Evolutionary conservation across 2,797 vertebrate genomes (phyloP).

Genomic region (Megaceryle alcyon): DNA sequence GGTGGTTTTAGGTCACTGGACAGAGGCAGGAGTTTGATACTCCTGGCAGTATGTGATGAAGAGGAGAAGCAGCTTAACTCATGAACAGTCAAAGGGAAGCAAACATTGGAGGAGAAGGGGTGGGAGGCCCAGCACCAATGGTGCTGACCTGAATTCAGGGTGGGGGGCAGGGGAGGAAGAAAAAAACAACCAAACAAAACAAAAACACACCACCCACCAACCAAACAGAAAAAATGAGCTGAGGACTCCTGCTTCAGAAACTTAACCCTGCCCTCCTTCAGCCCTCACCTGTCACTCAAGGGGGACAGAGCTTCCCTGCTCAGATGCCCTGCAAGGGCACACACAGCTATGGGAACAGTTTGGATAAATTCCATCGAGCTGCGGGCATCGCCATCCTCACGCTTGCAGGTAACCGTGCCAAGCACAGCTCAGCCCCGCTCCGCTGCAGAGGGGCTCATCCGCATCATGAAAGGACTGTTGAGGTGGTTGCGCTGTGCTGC

Average conservation of each 20-base stretch:
- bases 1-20: neutral
- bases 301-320: neutral
- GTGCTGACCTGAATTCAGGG: neutral
- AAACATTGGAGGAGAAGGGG: neutral
- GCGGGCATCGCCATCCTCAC: neutral
- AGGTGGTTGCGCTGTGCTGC: neutral
- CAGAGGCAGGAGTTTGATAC: neutral
- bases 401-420: neutral
- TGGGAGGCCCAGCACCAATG: neutral
- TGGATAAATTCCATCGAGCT: neutral
- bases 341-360: rapidly evolving
- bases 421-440: neutral
- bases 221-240: neutral
- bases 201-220: too few relatives aligned
- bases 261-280: neutral
- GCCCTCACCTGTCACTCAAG: neutral
- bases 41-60: neutral
- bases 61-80: neutral
- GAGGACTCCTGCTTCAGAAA: neutral
- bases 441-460: neutral
- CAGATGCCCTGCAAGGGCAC: neutral
- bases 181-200: too few relatives aligned
- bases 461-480: neutral
- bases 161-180: too few relatives aligned
- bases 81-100: neutral